Evolutionary conservation across 2,797 vertebrate genomes (phyloP).

Genomic region (Rhinogobio ventralis): DNA sequence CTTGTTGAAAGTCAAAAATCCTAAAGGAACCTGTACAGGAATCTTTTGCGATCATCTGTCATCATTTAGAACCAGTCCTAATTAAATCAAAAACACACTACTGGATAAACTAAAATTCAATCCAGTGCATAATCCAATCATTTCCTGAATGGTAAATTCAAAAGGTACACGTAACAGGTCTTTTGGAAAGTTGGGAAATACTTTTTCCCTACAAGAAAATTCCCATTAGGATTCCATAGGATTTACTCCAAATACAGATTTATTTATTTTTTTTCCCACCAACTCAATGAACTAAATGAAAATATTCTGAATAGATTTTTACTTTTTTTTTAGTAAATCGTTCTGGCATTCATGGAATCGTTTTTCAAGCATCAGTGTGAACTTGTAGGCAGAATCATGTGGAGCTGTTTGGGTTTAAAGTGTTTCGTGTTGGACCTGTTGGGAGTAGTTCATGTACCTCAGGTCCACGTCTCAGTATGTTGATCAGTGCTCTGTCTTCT

Average conservation of each 20-base stretch:
- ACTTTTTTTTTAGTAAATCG: not conserved
- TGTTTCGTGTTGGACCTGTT: not conserved
- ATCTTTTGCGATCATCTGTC: not conserved
- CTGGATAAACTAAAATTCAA: not conserved
- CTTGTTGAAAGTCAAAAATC: not conserved
- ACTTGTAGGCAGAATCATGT: not conserved
- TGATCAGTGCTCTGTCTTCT: not conserved
- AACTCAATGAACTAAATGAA: not conserved
- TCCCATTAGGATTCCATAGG: not conserved
- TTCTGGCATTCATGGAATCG: not conserved
- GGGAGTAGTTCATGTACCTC: not conserved
- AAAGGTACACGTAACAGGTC: not conserved
- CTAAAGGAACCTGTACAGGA: not conserved
- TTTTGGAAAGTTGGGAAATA: not conserved
- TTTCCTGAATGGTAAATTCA: not conserved
- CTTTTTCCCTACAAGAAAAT: not conserved
- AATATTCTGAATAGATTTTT: not conserved
- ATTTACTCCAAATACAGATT: not conserved
- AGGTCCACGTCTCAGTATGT: not conserved
- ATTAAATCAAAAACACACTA: not conserved
- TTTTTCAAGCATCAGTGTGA: not conserved
- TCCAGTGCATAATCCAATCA: not conserved
- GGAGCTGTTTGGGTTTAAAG: not conserved
- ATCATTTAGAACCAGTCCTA: not conserved
- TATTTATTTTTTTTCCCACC: too few species aligned